Conservation (phyloP, 2,797 vertebrate genomes). For the Coluber constrictor region DNA sequence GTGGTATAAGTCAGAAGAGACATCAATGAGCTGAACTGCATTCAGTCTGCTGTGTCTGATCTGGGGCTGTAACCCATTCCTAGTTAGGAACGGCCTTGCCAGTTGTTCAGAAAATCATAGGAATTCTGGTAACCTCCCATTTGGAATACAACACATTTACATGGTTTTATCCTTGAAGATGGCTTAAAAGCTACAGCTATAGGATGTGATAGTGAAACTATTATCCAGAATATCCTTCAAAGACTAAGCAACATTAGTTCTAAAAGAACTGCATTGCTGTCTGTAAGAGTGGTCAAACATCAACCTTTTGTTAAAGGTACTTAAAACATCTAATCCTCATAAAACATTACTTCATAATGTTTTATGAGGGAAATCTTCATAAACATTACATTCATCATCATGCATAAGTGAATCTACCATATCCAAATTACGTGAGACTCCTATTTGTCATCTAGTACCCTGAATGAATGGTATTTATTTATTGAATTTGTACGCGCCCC, state of each 20-base stretch:
- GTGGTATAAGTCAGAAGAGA: neutral
- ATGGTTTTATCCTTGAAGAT: neutral
- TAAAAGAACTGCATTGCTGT: neutral
- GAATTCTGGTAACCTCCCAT: neutral
- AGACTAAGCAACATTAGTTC: neutral
- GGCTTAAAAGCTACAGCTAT: neutral
- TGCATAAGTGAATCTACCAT: neutral
- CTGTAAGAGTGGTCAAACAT: neutral
- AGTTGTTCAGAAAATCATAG: neutral
- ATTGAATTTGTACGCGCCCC: neutral
- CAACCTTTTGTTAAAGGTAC: neutral
- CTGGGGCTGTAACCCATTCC: neutral
- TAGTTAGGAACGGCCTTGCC: neutral
- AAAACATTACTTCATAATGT: too few species aligned
- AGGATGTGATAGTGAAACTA: neutral
- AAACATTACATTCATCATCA: neutral
- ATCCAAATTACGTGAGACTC: neutral
- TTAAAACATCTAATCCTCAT: neutral
- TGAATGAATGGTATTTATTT: neutral
- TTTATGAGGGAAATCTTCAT: neutral
- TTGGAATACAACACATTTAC: neutral
- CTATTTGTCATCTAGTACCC: neutral
- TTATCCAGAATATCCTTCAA: neutral
- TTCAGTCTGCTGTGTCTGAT: neutral
- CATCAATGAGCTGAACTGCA: neutral